A percentile compares a stretch with the other conserved stretches of the same genome.
These are phyloP conservation scores for Strigamia transsilvanica DNA, from an alignment of 2,888 invertebrate genomes.

Conservation along the genomic window DNA sequence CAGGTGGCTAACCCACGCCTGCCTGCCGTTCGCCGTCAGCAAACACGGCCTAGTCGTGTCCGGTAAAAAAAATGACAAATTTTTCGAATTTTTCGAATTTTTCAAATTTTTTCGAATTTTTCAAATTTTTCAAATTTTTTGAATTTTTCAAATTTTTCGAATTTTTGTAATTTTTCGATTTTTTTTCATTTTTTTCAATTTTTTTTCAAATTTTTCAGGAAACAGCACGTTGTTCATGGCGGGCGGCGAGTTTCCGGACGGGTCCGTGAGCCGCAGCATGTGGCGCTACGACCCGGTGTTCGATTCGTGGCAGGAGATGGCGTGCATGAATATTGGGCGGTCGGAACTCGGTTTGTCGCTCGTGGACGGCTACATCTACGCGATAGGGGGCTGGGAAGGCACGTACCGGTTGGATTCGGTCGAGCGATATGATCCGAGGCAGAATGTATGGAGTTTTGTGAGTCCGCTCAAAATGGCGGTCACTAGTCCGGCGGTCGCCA, in stretches of 20 bases:
- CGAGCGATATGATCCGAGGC: conserved; percentile 66
- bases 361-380: conserved; percentile 67
- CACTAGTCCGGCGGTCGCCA: conserved; percentile 67
- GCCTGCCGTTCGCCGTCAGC: conserved; percentile 68
- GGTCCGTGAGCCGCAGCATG: conserved; percentile 65
- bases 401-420: conserved; percentile 65
- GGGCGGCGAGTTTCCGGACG: conserved; percentile 68
- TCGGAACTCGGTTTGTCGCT: conserved; percentile 68
- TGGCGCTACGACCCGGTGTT: conserved; percentile 67
- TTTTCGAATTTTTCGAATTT: too few species aligned
- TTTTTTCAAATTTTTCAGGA: too few species aligned
- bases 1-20: conserved; percentile 66
- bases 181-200: too few species aligned
- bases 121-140: too few species aligned
- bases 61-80: too few species aligned
- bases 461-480: conserved; percentile 66
- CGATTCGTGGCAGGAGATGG: conserved; percentile 67
- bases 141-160: too few species aligned
- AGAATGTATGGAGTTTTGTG: conserved; percentile 66
- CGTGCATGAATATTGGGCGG: conserved; percentile 66
- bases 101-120: too few species aligned
- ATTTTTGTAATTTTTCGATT: too few species aligned
- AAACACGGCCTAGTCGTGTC: conserved; percentile 68
- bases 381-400: conserved; percentile 68
- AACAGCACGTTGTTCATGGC: conserved; percentile 62